phyloP scores from a whole-genome alignment of 2,888 invertebrate species.

The Zaprionus bogoriensis region DNA sequence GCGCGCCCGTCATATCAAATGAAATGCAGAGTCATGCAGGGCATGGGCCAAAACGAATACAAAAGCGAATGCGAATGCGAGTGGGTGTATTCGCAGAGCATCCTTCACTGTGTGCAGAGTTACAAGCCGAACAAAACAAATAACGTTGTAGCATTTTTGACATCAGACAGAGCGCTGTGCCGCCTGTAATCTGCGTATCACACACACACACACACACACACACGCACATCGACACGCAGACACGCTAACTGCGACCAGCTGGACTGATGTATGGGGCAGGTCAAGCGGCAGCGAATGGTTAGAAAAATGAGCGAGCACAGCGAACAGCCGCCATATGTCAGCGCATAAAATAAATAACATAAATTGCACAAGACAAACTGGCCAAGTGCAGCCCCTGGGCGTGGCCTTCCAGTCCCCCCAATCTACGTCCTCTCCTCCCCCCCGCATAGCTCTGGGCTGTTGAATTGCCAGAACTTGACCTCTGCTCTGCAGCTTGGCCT shows the following conservation, averaged over 20 bases:
- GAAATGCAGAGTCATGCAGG: slow-evolving; percentile 74
- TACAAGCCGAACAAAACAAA: slow-evolving; percentile 52
- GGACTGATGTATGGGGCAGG: slow-evolving; percentile 65
- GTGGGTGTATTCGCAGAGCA: not conserved
- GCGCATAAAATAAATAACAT: slow-evolving; percentile 66
- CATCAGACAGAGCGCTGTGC: slow-evolving; percentile 51
- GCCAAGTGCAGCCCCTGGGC: slow-evolving; percentile 13
- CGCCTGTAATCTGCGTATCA: slow-evolving; percentile 44
- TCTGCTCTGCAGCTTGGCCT: slow-evolving; percentile 5
- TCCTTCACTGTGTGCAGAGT: not conserved
- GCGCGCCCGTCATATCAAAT: slow-evolving; percentile 60
- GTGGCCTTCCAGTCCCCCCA: not conserved
- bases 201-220: slow-evolving; percentile 12
- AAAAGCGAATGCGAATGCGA: no score
- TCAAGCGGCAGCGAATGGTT: slow-evolving; percentile 53
- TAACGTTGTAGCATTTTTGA: slow-evolving; percentile 69
- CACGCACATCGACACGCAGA: slow-evolving; percentile 12
- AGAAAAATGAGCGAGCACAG: slow-evolving; percentile 67
- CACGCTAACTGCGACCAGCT: slow-evolving; percentile 35
- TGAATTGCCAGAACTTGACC: slow-evolving; percentile 7
- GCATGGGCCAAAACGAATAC: no score
- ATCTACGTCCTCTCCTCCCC: not conserved
- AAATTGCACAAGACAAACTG: slow-evolving; percentile 54
- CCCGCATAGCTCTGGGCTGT: no score
- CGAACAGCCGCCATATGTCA: slow-evolving; percentile 69